phyloP scores from a whole-genome alignment of 2,113 vertebrate species.

The Trichechus manatus region DNA sequence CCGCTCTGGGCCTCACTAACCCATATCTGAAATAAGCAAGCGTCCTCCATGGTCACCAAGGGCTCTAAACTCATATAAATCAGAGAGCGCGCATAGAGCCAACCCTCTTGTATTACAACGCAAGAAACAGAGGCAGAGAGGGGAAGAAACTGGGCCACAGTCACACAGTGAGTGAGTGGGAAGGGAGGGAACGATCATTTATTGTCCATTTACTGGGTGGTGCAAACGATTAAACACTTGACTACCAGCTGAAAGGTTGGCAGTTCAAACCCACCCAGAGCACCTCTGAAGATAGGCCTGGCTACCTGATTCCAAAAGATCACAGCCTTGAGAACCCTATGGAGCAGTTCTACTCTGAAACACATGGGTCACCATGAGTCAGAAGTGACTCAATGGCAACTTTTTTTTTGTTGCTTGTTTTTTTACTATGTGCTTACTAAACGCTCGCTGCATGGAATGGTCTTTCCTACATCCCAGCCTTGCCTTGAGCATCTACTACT shows the following conservation, averaged over 20 bases:
- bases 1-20: background rate
- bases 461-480: background rate
- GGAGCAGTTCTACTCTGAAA: background rate
- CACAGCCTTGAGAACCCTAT: background rate
- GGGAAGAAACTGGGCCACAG: background rate
- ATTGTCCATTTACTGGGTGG: background rate
- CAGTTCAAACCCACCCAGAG: background rate
- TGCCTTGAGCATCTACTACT: fast-evolving
- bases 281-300: background rate
- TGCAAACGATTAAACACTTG: background rate
- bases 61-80: background rate
- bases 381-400: too few relatives aligned
- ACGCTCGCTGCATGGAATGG: background rate
- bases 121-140: background rate
- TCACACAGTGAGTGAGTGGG: fast-evolving
- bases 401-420: too few relatives aligned
- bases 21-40: background rate
- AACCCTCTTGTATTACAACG: background rate
- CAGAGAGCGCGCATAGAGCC: background rate
- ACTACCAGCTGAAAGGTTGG: background rate
- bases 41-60: background rate
- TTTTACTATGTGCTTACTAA: background rate
- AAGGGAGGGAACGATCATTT: background rate
- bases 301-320: background rate
- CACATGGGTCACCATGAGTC: too few relatives aligned